Evolutionary conservation across 2,888 invertebrate species (phyloP).

Genomic region (Dyspetes luteomarginatus): DNA sequence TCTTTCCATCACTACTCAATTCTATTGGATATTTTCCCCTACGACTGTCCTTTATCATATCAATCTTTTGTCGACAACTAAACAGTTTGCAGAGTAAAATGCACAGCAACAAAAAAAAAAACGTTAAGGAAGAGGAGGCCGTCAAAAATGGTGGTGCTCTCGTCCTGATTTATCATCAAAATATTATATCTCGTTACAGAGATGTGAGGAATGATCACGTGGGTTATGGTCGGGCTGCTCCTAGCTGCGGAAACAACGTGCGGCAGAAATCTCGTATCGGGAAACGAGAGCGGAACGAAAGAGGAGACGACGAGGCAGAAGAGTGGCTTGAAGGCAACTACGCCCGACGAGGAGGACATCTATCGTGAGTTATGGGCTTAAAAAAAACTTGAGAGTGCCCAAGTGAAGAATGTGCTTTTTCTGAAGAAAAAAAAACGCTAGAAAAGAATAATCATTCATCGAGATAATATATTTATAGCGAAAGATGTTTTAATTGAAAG

Average conservation of each 20-base stretch:
- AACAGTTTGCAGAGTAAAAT: too few relatives aligned
- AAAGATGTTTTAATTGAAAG: not conserved
- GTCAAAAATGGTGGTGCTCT: not conserved
- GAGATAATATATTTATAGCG: slow-evolving; percentile 1
- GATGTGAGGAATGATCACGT: slow-evolving; percentile 84
- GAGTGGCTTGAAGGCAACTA: slow-evolving; percentile 76
- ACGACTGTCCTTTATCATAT: too few relatives aligned
- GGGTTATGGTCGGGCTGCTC: slow-evolving; percentile 83
- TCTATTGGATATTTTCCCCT: too few relatives aligned
- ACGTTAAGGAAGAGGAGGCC: not conserved
- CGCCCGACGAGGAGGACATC: slow-evolving; percentile 81
- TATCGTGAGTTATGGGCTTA: slow-evolving; percentile 77
- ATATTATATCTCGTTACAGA: slow-evolving; percentile 76
- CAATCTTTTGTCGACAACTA: too few relatives aligned
- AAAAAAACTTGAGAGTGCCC: not conserved
- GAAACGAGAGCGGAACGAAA: slow-evolving; percentile 80
- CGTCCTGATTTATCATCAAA: not conserved
- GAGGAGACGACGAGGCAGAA: slow-evolving; percentile 76
- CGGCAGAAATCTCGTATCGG: slow-evolving; percentile 81
- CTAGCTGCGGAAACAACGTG: slow-evolving; percentile 83
- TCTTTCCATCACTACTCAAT: too few relatives aligned
- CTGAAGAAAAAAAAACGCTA: not conserved
- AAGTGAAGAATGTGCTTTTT: not conserved
- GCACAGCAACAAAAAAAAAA: too few relatives aligned
- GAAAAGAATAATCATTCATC: not conserved